Conservation (phyloP, 2,797 vertebrate species). For the Sebastes taczanowskii region DNA sequence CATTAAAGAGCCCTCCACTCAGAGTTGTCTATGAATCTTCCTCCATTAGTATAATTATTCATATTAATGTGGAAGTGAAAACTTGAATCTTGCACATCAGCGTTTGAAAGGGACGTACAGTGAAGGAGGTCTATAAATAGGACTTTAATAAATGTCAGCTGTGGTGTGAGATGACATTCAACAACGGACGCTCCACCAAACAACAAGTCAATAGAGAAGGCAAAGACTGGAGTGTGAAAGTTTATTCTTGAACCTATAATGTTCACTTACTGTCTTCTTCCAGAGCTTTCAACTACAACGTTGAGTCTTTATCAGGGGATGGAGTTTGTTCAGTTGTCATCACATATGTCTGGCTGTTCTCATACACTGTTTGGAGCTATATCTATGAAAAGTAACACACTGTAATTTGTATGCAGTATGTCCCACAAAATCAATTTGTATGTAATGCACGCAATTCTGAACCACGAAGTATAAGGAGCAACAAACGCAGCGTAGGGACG, state of each 20-base stretch:
- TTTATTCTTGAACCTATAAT: not conserved
- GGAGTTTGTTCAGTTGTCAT: not conserved
- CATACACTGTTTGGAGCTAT: no score
- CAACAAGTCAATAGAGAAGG: not conserved
- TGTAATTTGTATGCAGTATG: no score
- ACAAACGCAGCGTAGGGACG: no score
- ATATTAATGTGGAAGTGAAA: not conserved
- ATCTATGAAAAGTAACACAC: no score
- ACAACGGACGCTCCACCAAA: not conserved
- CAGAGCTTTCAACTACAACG: not conserved
- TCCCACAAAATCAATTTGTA: no score
- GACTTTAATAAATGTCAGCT: not conserved
- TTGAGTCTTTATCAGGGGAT: not conserved
- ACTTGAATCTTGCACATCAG: not conserved
- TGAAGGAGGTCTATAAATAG: conserved; percentile 5
- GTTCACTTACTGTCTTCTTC: not conserved
- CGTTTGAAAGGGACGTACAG: not conserved
- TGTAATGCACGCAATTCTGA: no score
- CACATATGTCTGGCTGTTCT: not conserved
- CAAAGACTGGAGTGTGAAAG: not conserved
- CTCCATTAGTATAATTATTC: not conserved
- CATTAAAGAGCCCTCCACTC: conserved; percentile 13
- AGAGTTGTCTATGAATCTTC: not conserved
- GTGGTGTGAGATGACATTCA: conserved; percentile 14
- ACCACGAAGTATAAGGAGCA: no score